A percentile compares a stretch with the other conserved stretches of the same genome.
These are phyloP conservation scores for Myrmophylax atrothorax DNA, from an alignment of 2,113 vertebrate genomes.

Conservation along the genomic window DNA sequence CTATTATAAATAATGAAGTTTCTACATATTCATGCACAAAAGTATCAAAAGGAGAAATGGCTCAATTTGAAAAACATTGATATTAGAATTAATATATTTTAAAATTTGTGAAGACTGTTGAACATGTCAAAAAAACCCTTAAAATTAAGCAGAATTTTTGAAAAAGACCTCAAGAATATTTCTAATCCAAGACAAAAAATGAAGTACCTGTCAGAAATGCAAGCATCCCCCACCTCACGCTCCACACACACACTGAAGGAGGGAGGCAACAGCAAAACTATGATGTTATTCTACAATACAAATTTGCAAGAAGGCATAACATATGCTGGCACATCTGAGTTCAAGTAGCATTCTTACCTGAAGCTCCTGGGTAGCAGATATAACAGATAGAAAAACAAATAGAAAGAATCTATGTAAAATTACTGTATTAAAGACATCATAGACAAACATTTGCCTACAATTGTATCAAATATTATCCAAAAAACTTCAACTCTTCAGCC, in stretches of 20 bases:
- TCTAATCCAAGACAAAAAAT: conserved; percentile 8
- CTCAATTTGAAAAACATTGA: background rate
- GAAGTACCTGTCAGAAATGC: conserved; percentile 24
- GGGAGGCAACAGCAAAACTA: conserved; percentile 55
- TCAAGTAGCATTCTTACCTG: conserved; percentile 87
- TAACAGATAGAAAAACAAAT: conserved; percentile 86
- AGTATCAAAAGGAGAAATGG: background rate
- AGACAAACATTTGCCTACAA: conserved; percentile 62
- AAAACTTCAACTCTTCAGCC: conserved; percentile 6
- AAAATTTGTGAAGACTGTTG: background rate
- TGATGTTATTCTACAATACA: conserved; percentile 58
- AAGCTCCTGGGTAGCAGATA: conserved; percentile 90
- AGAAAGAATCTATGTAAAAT: conserved; percentile 82
- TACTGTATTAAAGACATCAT: conserved; percentile 57
- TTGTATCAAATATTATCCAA: background rate
- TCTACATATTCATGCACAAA: background rate
- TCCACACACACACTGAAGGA: background rate
- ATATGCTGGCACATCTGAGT: conserved; percentile 64
- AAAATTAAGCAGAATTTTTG: background rate
- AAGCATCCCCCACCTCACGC: background rate
- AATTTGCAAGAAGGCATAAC: conserved; percentile 63
- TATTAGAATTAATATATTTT: background rate
- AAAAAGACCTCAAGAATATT: conserved; percentile 22
- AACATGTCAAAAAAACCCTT: background rate
- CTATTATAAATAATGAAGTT: background rate